Base-by-base conservation (phyloP, 1,140 invertebrate genomes). In the Calephelis nemesis region DNA sequence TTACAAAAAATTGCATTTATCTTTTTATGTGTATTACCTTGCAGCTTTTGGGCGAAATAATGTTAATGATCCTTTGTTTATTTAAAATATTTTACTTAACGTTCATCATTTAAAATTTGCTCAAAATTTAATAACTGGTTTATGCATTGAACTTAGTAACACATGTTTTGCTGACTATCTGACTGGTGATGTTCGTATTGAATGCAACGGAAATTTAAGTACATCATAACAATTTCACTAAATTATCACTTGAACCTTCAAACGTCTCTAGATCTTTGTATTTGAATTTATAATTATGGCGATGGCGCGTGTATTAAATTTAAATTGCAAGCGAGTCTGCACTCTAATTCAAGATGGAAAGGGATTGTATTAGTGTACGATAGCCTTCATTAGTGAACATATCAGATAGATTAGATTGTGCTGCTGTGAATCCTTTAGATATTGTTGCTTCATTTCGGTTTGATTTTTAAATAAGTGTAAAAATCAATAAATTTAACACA, bases 201-300 rank as follows among this genome's bases (percentile, higher is more conserved):
- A 30, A 30, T 30, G 30, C 30, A 65, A 0, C 4, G 39, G 11
- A 19, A 45, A 49, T 12, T 12, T 7, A 15, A 9, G 1, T 7
- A 48, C 19, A 10, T 50, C 58, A 30, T 30, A 4, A 30, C 30
- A 30, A 30, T 30, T 30, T 30, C 4, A 30, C 2, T 30, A 45
- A 45, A 45, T 7, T 45, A 45, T 45, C 8, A 6, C 62, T 50
- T 9, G 47, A 52, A 8, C 68, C 13, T 58, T 66, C 78, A 70
- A 12, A 74, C 62, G 9, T 11, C n/a, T 72, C 39, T 68, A 72
- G 62, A 48, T 69, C 71, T 10, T 15, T 71, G 76, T 72, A 67
- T 70, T 71, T 68, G 78, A 68, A 75, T 79, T 75, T 78, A 75
- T 79, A 78, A 75, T 82, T 78, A 71, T 71, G 69, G 73, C 68